phyloP scores from a whole-genome alignment of 2,797 vertebrate genomes.

The Pitangus sulphuratus region DNA sequence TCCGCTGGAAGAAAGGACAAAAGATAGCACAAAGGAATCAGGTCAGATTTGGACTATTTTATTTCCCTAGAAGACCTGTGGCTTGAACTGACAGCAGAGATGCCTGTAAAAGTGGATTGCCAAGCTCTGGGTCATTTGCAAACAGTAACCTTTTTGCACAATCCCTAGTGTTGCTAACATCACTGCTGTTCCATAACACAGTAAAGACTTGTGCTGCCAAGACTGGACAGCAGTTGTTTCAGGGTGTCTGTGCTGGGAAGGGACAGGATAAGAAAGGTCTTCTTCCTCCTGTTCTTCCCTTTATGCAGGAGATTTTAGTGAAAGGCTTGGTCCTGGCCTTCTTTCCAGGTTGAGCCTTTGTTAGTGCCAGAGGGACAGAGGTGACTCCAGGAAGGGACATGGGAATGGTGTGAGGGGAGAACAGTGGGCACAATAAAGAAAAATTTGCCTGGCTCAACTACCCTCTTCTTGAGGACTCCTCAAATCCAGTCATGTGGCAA shows the following conservation, averaged over 20 bases:
- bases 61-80: neutral
- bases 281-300: neutral
- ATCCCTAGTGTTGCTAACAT: neutral
- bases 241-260: neutral
- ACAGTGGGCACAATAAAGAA: neutral
- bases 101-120: neutral
- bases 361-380: neutral
- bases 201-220: neutral
- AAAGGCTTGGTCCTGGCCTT: neutral
- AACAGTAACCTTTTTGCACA: neutral
- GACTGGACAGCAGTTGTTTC: neutral
- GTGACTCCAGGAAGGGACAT: neutral
- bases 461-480: neutral
- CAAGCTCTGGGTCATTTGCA: neutral
- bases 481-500: neutral
- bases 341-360: neutral
- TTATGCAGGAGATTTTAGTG: neutral
- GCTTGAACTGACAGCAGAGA: neutral
- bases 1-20: conserved; percentile 94
- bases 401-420: neutral
- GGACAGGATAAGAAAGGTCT: neutral
- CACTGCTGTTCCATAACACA: accelerated
- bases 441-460: neutral
- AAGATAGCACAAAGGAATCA: conserved; percentile 92
- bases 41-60: conserved; percentile 75